Evolutionary conservation across 2,888 invertebrate species (phyloP), one percentile per base, ranked within the genome.

Genomic region (Norana najaformis): DNA sequence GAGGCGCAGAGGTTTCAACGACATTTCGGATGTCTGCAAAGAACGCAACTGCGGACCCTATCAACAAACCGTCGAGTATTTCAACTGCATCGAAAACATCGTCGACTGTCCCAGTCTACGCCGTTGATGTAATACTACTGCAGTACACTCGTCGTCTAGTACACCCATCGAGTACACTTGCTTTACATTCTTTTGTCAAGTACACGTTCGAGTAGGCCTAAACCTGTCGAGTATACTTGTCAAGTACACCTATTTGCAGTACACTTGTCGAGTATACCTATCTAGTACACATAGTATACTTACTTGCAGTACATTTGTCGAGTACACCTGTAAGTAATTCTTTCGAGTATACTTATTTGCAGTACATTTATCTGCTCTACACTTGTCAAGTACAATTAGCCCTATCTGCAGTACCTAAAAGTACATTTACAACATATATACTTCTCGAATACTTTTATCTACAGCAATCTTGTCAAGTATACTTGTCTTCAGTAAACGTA

Each of bases 11-110:
- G 90, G 88, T 23, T 90, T 90, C 88, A 90, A 90, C 36, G 90
- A 90, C n/a, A 47, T 90, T 39, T 47, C 38, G 47, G 85, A 90
- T 39, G 38, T 85, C n/a, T 90, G 90, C 88, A 85, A 85, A 36
- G 47, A 88, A 35, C 38, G 53, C 14, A 88, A 90, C 85, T 90
- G 90, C n/a, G 90, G 90, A 38, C 85, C 83, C 8, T 85, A 85
- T 37, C 36, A 23, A 36, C 36, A 85, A 20, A 85, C 36, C 36
- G 85, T 85, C 6, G 85, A 85, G 35, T 85, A 85, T 85, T 85
- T 85, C 37, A 37, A 18, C 85, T 85, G 85, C 16, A 85, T 85
- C 23, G 85, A 85, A 85, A 85, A 85, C 85, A 36, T 85, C 16
- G 37, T 35, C 23, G 85, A 85, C 37, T 85, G 85, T 23, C 85